Evolutionary conservation across 2,113 vertebrate species (phyloP).

Genomic region (Phylloscopus trochilus): DNA sequence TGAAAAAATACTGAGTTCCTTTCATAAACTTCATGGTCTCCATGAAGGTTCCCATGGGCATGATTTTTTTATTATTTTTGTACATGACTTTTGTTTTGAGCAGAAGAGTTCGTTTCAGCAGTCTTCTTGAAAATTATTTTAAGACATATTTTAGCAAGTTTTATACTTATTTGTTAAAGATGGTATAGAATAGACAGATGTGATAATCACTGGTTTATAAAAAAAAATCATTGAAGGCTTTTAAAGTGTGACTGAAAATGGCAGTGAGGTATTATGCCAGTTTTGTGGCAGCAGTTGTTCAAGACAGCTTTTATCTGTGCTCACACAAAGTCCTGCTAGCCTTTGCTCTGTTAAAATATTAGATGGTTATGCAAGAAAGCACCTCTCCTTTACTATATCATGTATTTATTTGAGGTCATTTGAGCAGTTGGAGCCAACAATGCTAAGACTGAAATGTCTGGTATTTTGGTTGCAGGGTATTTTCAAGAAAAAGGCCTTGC

Average conservation of each 20-base stretch:
- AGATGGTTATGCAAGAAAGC: background rate
- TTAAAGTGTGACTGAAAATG: background rate
- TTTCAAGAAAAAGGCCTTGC: constrained; percentile 36
- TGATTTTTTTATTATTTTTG: background rate
- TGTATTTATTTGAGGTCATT: background rate
- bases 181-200: background rate
- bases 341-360: background rate
- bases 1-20: background rate
- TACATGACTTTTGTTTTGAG: background rate
- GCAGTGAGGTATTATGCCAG: background rate
- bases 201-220: background rate
- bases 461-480: constrained; percentile 54
- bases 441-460: constrained; percentile 46
- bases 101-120: background rate
- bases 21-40: background rate
- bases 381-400: background rate
- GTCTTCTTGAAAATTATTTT: background rate
- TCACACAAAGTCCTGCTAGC: background rate
- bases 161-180: background rate
- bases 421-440: background rate
- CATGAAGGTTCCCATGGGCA: background rate
- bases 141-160: background rate
- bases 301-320: background rate
- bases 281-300: background rate
- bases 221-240: background rate